These are phyloP conservation scores for Nyctalus aviator DNA, from an alignment of 2,797 vertebrate species.

Conservation along the genomic window DNA sequence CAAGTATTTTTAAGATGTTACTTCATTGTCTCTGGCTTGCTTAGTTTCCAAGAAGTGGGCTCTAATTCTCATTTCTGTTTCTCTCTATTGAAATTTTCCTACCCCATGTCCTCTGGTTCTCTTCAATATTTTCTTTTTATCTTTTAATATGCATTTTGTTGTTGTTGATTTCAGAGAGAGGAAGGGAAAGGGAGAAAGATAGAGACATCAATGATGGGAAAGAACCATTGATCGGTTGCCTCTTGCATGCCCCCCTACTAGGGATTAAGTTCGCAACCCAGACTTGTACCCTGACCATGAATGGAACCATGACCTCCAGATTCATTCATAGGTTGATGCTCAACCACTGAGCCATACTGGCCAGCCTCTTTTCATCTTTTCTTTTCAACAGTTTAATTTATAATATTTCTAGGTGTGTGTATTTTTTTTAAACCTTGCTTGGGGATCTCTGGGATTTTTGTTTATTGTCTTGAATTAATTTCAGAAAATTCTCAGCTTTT, in stretches of 20 bases:
- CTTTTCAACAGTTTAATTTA: not conserved
- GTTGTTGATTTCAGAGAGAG: too few relatives aligned
- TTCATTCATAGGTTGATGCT: too few relatives aligned
- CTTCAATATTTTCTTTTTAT: conserved; percentile 30
- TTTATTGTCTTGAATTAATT: conserved; percentile 35
- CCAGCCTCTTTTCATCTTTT: not conserved
- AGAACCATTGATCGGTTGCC: too few relatives aligned
- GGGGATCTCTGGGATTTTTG: not conserved
- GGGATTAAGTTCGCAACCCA: too few relatives aligned
- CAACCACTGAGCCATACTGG: too few relatives aligned
- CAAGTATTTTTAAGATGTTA: conserved; percentile 35
- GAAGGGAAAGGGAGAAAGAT: too few relatives aligned
- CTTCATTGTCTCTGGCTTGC: not conserved
- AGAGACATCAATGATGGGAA: too few relatives aligned
- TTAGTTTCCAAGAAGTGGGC: not conserved
- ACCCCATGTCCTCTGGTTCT: not conserved
- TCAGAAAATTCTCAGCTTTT: not conserved
- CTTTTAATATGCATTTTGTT: not conserved
- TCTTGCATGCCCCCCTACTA: too few relatives aligned
- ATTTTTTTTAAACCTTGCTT: not conserved
- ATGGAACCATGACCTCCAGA: too few relatives aligned
- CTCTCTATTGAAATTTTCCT: not conserved
- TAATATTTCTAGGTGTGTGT: not conserved
- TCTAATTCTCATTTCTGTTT: not conserved
- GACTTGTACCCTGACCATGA: too few relatives aligned